phyloP scores from a whole-genome alignment of 2,797 vertebrate genomes.

The Pampus argenteus region DNA sequence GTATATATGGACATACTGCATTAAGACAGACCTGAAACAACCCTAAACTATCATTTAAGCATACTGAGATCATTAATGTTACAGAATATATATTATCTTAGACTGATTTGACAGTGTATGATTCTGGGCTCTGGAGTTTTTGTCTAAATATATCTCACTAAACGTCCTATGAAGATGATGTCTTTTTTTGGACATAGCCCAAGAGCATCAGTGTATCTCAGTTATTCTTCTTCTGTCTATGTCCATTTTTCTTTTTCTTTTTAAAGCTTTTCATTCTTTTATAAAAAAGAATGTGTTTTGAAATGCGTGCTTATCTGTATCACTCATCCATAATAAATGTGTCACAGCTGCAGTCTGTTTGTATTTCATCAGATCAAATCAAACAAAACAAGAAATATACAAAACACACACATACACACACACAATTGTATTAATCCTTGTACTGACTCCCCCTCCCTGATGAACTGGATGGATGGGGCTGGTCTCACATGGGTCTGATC shows the following conservation, averaged over 20 bases:
- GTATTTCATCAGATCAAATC: conserved; percentile 8
- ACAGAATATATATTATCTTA: too few species aligned
- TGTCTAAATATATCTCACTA: conserved; percentile 26
- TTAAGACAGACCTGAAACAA: too few species aligned
- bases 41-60: too few species aligned
- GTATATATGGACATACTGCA: too few species aligned
- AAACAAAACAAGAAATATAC: conserved; percentile 1
- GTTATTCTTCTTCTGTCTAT: neutral
- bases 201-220: neutral
- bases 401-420: too few species aligned
- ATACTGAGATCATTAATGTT: too few species aligned
- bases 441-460: neutral
- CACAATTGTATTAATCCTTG: too few species aligned
- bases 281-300: neutral
- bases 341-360: conserved; percentile 19
- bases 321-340: conserved; percentile 9
- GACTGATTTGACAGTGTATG: neutral
- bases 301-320: neutral
- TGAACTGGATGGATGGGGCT: neutral
- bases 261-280: neutral
- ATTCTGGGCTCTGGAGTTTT: conserved; percentile 10
- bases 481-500: neutral
- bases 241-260: neutral
- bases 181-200: neutral
- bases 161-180: conserved; percentile 10